A percentile compares a stretch with the other conserved stretches of the same genome.
These are phyloP conservation scores for Coelogynopora nodosa DNA, from an alignment of 2,888 invertebrate species.

Conservation along the genomic window DNA sequence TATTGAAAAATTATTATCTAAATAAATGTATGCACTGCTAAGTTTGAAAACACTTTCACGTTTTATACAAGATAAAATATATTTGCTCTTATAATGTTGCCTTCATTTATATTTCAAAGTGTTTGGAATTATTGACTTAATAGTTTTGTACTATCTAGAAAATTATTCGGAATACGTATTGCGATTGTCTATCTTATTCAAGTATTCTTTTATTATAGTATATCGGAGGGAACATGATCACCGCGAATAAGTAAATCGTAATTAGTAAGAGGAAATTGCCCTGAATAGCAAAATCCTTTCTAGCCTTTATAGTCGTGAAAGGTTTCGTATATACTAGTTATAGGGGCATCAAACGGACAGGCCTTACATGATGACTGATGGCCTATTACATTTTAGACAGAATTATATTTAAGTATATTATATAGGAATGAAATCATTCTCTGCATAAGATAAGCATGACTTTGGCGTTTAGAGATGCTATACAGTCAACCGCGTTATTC, in stretches of 20 bases:
- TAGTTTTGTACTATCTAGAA: too few species aligned
- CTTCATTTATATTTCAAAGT: too few species aligned
- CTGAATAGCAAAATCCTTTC: not conserved
- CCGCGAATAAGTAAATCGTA: not conserved
- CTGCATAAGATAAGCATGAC: not conserved
- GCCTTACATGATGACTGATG: not conserved
- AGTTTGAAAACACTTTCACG: too few species aligned
- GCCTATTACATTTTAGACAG: not conserved
- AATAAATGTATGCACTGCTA: too few species aligned
- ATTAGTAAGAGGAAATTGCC: not conserved
- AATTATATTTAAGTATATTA: not conserved
- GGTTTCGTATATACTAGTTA: not conserved
- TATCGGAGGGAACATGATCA: not conserved
- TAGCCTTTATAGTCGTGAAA: not conserved
- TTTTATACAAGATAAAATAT: too few species aligned
- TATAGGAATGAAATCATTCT: not conserved
- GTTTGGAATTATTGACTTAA: too few species aligned
- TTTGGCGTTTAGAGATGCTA: not conserved
- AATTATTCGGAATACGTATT: too few species aligned
- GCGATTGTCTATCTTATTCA: not conserved
- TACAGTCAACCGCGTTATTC: not conserved
- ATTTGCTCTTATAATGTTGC: too few species aligned
- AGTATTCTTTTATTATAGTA: not conserved
- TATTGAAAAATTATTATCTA: too few species aligned
- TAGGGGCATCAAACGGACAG: not conserved